Percentiles rank a stretch among this genome's conserved stretches.
phyloP scores from a whole-genome alignment of 2,888 invertebrate species.

The Rhopalosiphum nymphaeae region DNA sequence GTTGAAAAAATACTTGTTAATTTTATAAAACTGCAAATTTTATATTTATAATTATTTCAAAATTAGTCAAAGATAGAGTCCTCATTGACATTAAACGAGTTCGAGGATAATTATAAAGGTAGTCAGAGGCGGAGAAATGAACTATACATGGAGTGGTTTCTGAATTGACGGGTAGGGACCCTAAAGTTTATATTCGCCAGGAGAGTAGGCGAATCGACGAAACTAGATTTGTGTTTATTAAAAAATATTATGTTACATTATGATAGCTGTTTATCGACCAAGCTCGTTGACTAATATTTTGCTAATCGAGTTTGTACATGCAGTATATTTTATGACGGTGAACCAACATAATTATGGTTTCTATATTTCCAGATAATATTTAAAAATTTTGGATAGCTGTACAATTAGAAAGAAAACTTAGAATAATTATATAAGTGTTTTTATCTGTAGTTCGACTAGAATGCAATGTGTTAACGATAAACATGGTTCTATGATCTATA shows the following conservation, averaged over 20 bases:
- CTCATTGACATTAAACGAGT: neutral
- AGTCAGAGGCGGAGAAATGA: too few species aligned
- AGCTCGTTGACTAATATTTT: neutral
- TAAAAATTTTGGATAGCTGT: neutral
- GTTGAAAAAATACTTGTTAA: neutral
- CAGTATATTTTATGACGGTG: neutral
- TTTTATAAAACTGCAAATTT: neutral
- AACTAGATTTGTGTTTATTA: too few species aligned
- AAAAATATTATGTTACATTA: too few species aligned
- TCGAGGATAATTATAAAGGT: neutral
- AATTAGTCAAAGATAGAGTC: neutral
- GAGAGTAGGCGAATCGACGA: too few species aligned
- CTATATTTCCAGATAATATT: neutral
- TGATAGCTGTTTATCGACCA: too few species aligned
- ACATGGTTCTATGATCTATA: too few species aligned
- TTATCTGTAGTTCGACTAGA: neutral
- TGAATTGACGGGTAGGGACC: too few species aligned
- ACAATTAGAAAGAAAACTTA: neutral
- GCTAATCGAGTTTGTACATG: neutral
- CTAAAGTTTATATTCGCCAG: too few species aligned
- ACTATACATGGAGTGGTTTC: too few species aligned
- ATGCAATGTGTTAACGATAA: neutral
- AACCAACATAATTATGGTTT: neutral
- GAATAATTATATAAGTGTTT: neutral
- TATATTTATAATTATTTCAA: neutral